Base-by-base conservation (phyloP, 2,113 vertebrate species). In the Tylochromis polylepis region DNA sequence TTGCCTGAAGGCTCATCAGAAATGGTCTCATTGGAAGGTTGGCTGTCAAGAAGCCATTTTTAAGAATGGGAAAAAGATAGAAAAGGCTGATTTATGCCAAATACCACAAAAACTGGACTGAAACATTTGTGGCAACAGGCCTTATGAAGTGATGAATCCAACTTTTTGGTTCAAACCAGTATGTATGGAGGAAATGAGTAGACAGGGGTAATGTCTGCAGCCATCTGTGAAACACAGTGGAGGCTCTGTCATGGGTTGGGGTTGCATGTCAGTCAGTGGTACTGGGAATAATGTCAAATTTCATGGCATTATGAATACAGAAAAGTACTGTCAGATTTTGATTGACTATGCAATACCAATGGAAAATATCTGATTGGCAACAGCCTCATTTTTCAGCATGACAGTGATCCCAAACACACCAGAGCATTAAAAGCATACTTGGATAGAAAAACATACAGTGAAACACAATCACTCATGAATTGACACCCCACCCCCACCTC, bases 91-190 rank as follows among this genome's bases (percentile, higher is more conserved):
- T n/a, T n/a, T n/a, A n/a, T n/a, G n/a, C n/a, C n/a, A n/a, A n/a
- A n/a, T n/a, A n/a, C n/a, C n/a, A n/a, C n/a, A n/a, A n/a, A n/a
- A n/a, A n/a, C n/a, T n/a, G n/a, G n/a, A n/a, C n/a, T n/a, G n/a
- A n/a, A n/a, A n/a, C n/a, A n/a, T n/a, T n/a, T n/a, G 14, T 51
- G 46, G 46, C 15, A 51, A 51, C 6, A 8, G 6, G 46, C 7
- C 46, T 51, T 51, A 18, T 18, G 46, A 16, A 51, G 15, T 51
- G 6, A 51, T 16, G 46, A 51, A 51, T 18, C 2, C 15, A 51
- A 16, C 15, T 8, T 51, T 51, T 67, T 67, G 36, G 36, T 67
- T 67, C 0, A 0, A 67, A 72, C 22, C 38, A 46, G 16, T 16
- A 27, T 72, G 38, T 72, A 72, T 10, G 38, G 22, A 5, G 67